phyloP scores from a whole-genome alignment of 2,797 vertebrate genomes.

The Momotus momota region DNA sequence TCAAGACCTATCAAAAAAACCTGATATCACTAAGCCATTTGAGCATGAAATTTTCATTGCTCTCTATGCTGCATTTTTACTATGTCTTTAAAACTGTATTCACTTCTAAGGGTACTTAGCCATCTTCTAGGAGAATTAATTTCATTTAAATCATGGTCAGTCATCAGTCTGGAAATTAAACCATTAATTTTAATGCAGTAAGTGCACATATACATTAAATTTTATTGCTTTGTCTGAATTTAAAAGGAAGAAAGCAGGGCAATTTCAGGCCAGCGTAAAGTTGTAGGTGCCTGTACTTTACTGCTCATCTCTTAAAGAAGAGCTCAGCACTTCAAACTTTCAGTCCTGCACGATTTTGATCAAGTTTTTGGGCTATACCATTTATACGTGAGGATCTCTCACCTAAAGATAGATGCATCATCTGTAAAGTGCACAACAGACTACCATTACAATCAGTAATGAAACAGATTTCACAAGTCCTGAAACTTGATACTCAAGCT shows the following conservation, averaged over 20 bases:
- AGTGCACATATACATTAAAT: conserved; percentile 29
- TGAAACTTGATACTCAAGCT: background rate
- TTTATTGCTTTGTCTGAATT: conserved; percentile 52
- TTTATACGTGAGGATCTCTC: background rate
- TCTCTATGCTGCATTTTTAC: background rate
- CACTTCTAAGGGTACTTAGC: background rate
- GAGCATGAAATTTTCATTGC: background rate
- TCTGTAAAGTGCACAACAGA: background rate
- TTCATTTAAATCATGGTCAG: conserved; percentile 25
- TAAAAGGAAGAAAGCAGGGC: background rate
- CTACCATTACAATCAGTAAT: background rate
- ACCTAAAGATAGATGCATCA: background rate
- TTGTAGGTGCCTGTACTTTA: conserved; percentile 17
- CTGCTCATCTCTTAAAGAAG: background rate
- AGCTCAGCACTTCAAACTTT: background rate
- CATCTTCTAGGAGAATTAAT: conserved; percentile 10
- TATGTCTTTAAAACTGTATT: background rate
- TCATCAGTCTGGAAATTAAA: conserved; percentile 54
- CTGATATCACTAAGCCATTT: background rate
- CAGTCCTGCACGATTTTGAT: background rate
- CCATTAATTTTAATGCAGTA: conserved; percentile 50
- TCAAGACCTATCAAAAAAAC: background rate
- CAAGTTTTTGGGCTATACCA: background rate
- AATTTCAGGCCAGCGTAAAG: conserved; percentile 5
- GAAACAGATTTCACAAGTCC: background rate